Conservation (phyloP, 2,797 vertebrate genomes). For the Avahi laniger region DNA sequence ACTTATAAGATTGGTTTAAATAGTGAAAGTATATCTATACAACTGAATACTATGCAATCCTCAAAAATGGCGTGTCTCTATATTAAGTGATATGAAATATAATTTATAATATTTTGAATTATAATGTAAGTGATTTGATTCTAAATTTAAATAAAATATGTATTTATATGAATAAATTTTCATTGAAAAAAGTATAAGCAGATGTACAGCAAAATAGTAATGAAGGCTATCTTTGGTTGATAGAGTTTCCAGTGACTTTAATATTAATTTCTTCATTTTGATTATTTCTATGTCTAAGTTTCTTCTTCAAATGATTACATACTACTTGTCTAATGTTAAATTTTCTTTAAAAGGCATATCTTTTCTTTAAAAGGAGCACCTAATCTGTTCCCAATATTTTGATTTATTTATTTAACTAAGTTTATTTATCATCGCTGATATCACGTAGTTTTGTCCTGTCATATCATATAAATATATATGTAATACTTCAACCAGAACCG, state of each 20-base stretch:
- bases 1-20: not conserved
- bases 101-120: not conserved
- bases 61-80: not conserved
- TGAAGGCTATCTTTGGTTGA: not conserved
- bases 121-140: not conserved
- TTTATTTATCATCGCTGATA: not conserved
- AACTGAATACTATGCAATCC: not conserved
- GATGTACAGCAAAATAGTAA: not conserved
- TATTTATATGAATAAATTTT: not conserved
- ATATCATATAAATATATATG: not conserved
- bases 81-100: not conserved
- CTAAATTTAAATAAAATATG: not conserved
- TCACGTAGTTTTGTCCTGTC: not conserved
- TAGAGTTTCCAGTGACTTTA: not conserved
- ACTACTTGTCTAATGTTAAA: not conserved
- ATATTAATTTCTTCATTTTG: constrained; percentile 23
- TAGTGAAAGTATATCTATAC: not conserved
- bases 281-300: not conserved
- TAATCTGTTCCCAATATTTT: not conserved
- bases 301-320: not conserved
- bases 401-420: not conserved
- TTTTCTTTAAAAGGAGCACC: not conserved
- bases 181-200: not conserved
- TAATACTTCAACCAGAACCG: not conserved
- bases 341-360: not conserved